phyloP scores from a whole-genome alignment of 2,797 vertebrate genomes.

The Acrocephalus scirpaceus region DNA sequence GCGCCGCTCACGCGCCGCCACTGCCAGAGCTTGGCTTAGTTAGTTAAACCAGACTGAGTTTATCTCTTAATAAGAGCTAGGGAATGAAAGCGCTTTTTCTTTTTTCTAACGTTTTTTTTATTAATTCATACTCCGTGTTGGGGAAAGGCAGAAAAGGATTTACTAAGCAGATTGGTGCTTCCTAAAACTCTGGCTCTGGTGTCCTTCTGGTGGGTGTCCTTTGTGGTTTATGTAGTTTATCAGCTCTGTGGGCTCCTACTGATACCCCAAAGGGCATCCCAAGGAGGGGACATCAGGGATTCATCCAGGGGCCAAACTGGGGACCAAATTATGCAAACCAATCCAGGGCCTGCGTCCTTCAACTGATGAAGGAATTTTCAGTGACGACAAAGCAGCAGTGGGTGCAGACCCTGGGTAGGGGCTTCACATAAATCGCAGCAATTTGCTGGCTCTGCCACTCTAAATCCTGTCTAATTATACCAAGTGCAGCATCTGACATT shows the following conservation, averaged over 20 bases:
- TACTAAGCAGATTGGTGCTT: not conserved
- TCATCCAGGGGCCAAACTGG: not conserved
- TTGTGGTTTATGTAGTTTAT: not conserved
- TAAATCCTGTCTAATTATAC: constrained; percentile 45
- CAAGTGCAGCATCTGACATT: constrained; percentile 39
- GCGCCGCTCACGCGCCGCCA: not conserved
- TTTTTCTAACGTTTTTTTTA: not conserved
- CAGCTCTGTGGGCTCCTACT: not conserved
- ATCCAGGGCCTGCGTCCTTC: not conserved
- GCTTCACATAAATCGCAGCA: not conserved
- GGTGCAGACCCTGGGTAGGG: not conserved
- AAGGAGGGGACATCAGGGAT: not conserved
- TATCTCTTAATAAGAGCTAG: constrained; percentile 38
- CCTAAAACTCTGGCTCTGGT: not conserved
- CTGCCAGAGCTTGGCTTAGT: constrained; percentile 29
- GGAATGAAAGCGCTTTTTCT: not conserved
- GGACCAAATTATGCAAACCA: not conserved
- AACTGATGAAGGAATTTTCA: not conserved
- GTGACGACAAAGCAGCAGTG: not conserved
- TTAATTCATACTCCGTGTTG: not conserved
- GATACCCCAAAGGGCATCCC: not conserved
- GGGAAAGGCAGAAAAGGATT: not conserved
- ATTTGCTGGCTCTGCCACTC: constrained; percentile 42
- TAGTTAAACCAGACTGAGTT: not conserved
- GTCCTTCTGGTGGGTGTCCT: not conserved